Conservation (phyloP, 2,797 vertebrate species). For the Zenarchopterus dispar region DNA sequence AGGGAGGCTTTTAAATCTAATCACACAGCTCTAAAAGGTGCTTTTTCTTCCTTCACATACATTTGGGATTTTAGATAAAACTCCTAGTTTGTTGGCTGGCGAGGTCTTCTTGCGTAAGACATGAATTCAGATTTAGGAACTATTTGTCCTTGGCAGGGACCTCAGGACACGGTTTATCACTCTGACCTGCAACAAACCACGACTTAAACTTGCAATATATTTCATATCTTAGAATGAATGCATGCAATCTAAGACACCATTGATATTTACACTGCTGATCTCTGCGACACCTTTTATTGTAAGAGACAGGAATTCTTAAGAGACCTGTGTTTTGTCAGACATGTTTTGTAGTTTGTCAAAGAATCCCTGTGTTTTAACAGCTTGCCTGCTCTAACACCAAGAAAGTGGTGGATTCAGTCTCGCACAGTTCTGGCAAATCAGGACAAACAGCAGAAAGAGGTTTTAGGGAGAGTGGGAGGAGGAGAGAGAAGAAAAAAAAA, state of each 20-base stretch:
- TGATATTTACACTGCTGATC: constrained; percentile 21
- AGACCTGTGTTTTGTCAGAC: constrained; percentile 34
- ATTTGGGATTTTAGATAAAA: neutral
- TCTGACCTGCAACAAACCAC: constrained; percentile 17
- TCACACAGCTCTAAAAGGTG: too few relatives aligned
- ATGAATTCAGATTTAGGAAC: constrained; percentile 6
- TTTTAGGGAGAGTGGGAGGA: constrained; percentile 9
- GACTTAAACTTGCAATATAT: constrained; percentile 13
- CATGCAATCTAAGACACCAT: constrained; percentile 29
- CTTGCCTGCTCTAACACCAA: constrained; percentile 44
- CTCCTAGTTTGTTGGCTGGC: constrained; percentile 6
- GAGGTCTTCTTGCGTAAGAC: constrained; percentile 13
- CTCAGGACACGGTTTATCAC: constrained; percentile 3
- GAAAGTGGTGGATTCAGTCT: constrained; percentile 35
- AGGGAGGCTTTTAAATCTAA: too few relatives aligned
- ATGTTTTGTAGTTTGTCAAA: constrained; percentile 29
- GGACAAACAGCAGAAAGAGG: constrained; percentile 33
- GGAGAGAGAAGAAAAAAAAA: neutral
- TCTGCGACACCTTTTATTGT: constrained; percentile 5
- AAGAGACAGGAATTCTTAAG: constrained; percentile 19
- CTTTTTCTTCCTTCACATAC: too few relatives aligned
- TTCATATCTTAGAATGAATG: constrained; percentile 15
- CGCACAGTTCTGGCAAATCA: constrained; percentile 39
- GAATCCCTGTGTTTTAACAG: constrained; percentile 1
- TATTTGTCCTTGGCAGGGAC: too few relatives aligned